phyloP scores from a whole-genome alignment of 2,888 invertebrate species.

The Neoaliturus tenellus region DNA sequence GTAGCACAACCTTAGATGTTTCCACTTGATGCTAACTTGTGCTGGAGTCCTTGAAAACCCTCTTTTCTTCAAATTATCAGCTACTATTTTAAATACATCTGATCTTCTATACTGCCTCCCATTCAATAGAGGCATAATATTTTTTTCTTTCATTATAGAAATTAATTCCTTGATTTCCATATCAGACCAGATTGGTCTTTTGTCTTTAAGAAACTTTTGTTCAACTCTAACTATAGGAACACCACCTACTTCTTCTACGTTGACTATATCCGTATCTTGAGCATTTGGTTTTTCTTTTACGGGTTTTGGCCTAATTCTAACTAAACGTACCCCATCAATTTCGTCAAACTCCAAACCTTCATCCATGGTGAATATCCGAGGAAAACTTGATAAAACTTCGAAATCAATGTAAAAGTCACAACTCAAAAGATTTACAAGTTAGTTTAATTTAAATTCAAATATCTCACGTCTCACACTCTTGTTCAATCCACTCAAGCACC shows the following conservation, averaged over 20 bases:
- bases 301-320: neutral
- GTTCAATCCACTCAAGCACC: neutral
- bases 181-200: constrained; percentile 14
- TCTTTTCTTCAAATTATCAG: constrained; percentile 3
- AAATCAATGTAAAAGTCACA: neutral
- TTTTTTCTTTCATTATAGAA: neutral
- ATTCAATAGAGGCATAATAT: neutral
- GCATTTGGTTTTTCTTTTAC: neutral
- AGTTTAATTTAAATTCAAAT: no score
- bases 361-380: neutral
- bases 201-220: constrained; percentile 10
- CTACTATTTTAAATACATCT: constrained; percentile 14
- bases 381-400: neutral
- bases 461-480: no score
- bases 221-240: neutral
- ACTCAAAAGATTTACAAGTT: neutral
- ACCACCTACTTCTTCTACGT: neutral
- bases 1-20: neutral
- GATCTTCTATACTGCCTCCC: constrained; percentile 19
- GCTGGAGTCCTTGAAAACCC: neutral
- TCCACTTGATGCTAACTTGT: constrained; percentile 21
- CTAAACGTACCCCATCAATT: constrained; percentile 14
- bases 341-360: neutral
- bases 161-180: constrained; percentile 14
- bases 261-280: neutral